A percentile compares a stretch with the other conserved stretches of the same genome.
These are phyloP conservation scores for Cerastis leucographa DNA, from an alignment of 2,888 invertebrate genomes.

Conservation along the genomic window DNA sequence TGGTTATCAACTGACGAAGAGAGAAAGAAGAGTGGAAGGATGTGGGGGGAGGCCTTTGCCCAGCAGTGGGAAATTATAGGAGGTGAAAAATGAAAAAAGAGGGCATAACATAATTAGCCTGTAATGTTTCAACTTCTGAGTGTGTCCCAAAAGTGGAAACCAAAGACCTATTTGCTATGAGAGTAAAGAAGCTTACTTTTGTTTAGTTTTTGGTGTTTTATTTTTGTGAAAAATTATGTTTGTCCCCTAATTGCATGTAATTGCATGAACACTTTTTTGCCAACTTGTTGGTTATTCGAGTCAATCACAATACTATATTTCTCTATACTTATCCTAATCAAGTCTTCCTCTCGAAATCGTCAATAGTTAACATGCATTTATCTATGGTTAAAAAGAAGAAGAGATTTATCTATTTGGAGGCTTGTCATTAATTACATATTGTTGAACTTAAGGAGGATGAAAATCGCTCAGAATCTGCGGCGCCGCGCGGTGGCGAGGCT, in stretches of 20 bases:
- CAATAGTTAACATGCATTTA: neutral
- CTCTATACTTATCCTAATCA: neutral
- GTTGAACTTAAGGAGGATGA: conserved; percentile 93
- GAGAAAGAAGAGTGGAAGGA: neutral
- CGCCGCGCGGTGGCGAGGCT: conserved; percentile 92
- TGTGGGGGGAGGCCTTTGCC: too few species aligned
- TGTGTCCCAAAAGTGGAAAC: too few species aligned
- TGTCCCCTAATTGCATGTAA: neutral
- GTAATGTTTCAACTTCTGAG: neutral
- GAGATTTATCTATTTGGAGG: neutral
- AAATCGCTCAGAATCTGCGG: conserved; percentile 93
- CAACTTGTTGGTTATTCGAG: neutral
- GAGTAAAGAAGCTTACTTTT: neutral
- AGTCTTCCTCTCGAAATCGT: neutral
- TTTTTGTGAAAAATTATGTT: neutral
- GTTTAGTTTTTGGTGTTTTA: neutral
- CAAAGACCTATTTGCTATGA: fast-evolving
- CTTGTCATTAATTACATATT: neutral
- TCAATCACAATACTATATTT: neutral
- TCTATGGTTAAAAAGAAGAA: neutral
- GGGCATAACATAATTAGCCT: too few species aligned
- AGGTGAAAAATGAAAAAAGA: too few species aligned
- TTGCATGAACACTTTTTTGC: neutral
- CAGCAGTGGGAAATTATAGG: too few species aligned
- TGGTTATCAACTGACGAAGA: neutral